Conservation (phyloP, 2,888 invertebrate species). For the Onchidella celtica region DNA sequence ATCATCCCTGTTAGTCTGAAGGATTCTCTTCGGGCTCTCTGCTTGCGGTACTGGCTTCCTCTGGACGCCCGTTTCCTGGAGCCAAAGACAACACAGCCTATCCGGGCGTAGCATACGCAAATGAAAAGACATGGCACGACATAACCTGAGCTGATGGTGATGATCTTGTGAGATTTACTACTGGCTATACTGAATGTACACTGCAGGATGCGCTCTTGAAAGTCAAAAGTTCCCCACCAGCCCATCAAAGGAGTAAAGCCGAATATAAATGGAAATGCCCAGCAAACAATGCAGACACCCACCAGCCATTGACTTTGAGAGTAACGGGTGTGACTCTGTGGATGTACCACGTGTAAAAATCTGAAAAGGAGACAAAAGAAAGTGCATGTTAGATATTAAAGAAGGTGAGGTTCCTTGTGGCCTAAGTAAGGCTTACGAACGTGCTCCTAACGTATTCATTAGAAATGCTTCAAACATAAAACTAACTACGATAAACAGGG, state of each 20-base stretch:
- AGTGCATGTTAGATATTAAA: not conserved
- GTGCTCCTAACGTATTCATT: too few species aligned
- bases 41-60: slow-evolving; percentile 57
- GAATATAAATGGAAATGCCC: slow-evolving; percentile 66
- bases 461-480: too few species aligned
- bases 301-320: slow-evolving; percentile 59
- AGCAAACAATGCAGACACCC: slow-evolving; percentile 61
- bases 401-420: too few species aligned
- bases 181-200: slow-evolving; percentile 64
- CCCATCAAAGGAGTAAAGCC: slow-evolving; percentile 63
- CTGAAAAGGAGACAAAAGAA: slow-evolving; percentile 15
- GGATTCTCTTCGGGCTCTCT: slow-evolving; percentile 56
- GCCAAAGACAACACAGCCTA: slow-evolving; percentile 66
- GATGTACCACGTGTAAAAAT: slow-evolving; percentile 67
- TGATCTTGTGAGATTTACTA: slow-evolving; percentile 68
- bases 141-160: slow-evolving; percentile 66
- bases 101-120: slow-evolving; percentile 68
- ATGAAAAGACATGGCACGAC: slow-evolving; percentile 71
- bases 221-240: slow-evolving; percentile 67
- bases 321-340: slow-evolving; percentile 63
- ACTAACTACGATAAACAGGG: too few species aligned
- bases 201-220: slow-evolving; percentile 65
- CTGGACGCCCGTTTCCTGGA: slow-evolving; percentile 62
- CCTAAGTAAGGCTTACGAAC: too few species aligned
- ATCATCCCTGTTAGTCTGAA: slow-evolving; percentile 72